Evolutionary conservation across 1,140 invertebrate species (phyloP).

Genomic region (Cydia amplana): DNA sequence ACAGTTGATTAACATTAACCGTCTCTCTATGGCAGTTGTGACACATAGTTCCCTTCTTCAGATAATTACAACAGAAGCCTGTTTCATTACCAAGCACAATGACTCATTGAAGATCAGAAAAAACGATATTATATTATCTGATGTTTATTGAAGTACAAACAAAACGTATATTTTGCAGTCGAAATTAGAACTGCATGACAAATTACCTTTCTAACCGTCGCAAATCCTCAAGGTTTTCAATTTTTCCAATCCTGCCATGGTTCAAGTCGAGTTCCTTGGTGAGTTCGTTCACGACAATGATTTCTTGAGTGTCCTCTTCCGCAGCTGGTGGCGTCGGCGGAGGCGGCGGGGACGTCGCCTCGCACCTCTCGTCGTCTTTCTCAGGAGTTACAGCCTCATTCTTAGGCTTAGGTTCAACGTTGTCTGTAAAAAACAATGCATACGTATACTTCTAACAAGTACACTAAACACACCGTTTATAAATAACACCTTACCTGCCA

Average conservation of each 20-base stretch:
- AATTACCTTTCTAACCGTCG: constrained; percentile 84
- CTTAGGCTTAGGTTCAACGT: constrained; percentile 46
- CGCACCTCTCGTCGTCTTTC: constrained; percentile 34
- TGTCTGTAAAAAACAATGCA: constrained; percentile 48
- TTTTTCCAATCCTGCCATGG: constrained; percentile 90
- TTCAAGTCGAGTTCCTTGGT: constrained; percentile 87
- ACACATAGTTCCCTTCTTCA: constrained; percentile 4
- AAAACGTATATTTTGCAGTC: background rate
- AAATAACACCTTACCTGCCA: constrained; percentile 16
- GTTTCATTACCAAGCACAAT: background rate
- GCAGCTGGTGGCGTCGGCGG: constrained; percentile 51
- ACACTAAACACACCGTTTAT: constrained; percentile 1
- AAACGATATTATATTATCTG: background rate
- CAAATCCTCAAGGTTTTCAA: constrained; percentile 90
- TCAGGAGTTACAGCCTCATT: constrained; percentile 46
- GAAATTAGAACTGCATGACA: background rate
- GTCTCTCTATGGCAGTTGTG: no score
- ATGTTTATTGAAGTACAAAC: background rate
- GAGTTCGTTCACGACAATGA: constrained; percentile 71
- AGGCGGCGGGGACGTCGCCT: constrained; percentile 48
- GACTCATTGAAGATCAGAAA: background rate
- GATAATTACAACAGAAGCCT: background rate
- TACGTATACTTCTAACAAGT: constrained; percentile 28
- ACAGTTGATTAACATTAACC: no score
- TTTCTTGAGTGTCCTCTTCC: constrained; percentile 66